A percentile compares a stretch with the other conserved stretches of the same genome.
phyloP scores from a whole-genome alignment of 1,140 invertebrate species.

The Gryon sp. region DNA sequence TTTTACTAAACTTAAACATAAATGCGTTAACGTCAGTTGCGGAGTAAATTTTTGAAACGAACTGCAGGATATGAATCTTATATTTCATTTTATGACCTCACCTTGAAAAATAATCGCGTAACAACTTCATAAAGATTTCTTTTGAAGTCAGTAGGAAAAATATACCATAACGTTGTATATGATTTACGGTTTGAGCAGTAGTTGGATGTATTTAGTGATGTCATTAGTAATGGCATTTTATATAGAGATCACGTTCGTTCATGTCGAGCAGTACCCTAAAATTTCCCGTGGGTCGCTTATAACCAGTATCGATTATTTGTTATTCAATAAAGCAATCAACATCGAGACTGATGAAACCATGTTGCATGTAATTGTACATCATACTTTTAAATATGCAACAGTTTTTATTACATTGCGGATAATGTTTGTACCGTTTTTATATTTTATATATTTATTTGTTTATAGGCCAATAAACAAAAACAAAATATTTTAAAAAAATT shows the following conservation, averaged over 20 bases:
- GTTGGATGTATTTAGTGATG: constrained; percentile 26
- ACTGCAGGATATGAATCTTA: constrained; percentile 42
- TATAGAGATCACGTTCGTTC: constrained; percentile 51
- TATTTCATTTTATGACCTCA: constrained; percentile 45
- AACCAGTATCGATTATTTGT: constrained; percentile 69
- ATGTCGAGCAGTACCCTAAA: constrained; percentile 55
- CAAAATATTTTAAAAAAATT: too few species aligned
- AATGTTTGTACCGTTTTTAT: too few species aligned
- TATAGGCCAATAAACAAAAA: too few species aligned
- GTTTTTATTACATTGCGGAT: too few species aligned
- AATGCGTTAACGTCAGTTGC: constrained; percentile 27
- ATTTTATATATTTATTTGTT: too few species aligned
- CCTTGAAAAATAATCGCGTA: constrained; percentile 36
- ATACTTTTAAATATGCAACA: too few species aligned
- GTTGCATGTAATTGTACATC: constrained; percentile 17
- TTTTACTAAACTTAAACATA: constrained; percentile 22
- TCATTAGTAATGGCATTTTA: constrained; percentile 50
- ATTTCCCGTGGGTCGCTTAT: constrained; percentile 65
- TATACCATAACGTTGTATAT: constrained; percentile 36
- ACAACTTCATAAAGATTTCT: constrained; percentile 60
- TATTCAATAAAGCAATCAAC: constrained; percentile 74
- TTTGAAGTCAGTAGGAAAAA: constrained; percentile 47
- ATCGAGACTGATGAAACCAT: constrained; percentile 53
- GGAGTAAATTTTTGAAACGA: constrained; percentile 35
- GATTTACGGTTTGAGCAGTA: constrained; percentile 48